phyloP scores from a whole-genome alignment of 64 coral and sea anemone genomes.

The Platygyra sinensis region DNA sequence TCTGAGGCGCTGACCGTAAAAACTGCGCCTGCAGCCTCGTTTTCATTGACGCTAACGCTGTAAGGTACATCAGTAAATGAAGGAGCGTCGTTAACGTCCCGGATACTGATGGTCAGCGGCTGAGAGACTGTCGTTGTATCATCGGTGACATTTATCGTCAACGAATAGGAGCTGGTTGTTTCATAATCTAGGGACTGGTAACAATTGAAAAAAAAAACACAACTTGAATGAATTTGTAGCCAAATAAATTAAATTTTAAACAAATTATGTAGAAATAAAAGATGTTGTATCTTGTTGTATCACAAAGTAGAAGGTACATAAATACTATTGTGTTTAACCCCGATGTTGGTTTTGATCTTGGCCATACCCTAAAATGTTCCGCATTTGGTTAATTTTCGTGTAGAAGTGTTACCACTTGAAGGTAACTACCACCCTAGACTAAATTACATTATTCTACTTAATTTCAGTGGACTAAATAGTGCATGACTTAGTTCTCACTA shows the following conservation, averaged over 20 bases:
- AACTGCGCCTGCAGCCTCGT: slow-evolving; percentile 14
- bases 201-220: not conserved
- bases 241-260: not conserved
- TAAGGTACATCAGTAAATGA: slow-evolving; percentile 35
- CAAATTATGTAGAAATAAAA: no score
- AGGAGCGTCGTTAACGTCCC: slow-evolving; percentile 38
- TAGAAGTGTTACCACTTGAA: no score
- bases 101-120: slow-evolving; percentile 54
- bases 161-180: slow-evolving; percentile 36
- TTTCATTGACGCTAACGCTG: slow-evolving; percentile 35
- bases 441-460: no score
- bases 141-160: slow-evolving; percentile 38
- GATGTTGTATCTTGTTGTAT: no score
- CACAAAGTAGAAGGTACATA: no score
- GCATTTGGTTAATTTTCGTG: no score
- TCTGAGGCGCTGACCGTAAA: slow-evolving; percentile 54
- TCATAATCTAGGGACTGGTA: slow-evolving; percentile 34
- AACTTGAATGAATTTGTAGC: not conserved
- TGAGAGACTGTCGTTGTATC: not conserved
- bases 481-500: no score
- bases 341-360: no score
- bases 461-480: no score
- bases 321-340: no score
- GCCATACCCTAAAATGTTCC: no score
- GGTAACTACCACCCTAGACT: no score